Evolutionary conservation across 1,140 invertebrate species (phyloP), one percentile per base, ranked within the genome.

Genomic region (Drosophila seguyi): DNA sequence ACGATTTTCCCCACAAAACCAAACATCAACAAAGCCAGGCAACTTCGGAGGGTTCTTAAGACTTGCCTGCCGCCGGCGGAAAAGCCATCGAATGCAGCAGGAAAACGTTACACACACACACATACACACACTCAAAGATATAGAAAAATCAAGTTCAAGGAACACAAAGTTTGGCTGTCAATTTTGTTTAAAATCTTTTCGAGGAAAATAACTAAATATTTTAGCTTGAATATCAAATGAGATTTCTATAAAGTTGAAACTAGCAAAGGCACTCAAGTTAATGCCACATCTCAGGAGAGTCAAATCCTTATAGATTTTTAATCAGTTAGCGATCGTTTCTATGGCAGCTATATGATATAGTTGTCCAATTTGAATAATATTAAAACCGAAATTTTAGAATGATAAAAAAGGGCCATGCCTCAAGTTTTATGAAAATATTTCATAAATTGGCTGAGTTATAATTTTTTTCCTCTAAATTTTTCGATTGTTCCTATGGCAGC

Each of bases 11-110:
- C 59, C 31, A 13, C 53, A 61, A 61, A 67, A 69, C 62, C 66
- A 69, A 69, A 69, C 62, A 69, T 69, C 66, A 69, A 69, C 66
- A 67, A 67, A 67, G 62, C 65, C 22, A 69, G 66, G 53, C 61
- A 69, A 69, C 61, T 67, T 1, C n/a, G 2, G 66, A 20, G 16
- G 31, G 16, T 31, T 41, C 47, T 48, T 25, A n/a, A 25, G n/a
- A 10, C 14, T 13, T 36, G 18, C 25, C 29, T 44, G 29, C 62
- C 47, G 45, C 61, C 14, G 47, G 45, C 47, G 61, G 47, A 69
- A 69, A 69, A 69, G 22, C 47, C 66, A 67, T 66, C 62, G 38
- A 69, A 38, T 69, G 66, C 66, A 69, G 66, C 47, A 27, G 48
- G 59, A 62, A 53, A 62, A 62, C n/a, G 10, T 7, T 10, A 27